These are phyloP conservation scores for Ciconia boyciana DNA, from an alignment of 2,113 vertebrate species.

Conservation along the genomic window DNA sequence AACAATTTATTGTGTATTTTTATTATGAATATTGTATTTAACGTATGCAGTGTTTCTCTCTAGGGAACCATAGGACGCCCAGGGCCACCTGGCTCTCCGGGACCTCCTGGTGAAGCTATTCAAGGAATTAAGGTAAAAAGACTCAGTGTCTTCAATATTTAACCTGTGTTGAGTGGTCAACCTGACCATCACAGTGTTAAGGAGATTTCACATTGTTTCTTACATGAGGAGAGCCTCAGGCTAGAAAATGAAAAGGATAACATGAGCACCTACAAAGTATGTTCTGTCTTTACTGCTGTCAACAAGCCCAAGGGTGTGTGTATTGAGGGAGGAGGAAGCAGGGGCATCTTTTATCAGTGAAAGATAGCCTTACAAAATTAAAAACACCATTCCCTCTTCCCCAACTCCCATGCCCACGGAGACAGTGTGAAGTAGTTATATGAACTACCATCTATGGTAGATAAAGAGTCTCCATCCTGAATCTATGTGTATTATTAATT, in stretches of 20 bases:
- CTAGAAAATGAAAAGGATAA: background rate
- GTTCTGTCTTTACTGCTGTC: background rate
- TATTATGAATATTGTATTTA: background rate
- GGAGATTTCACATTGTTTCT: background rate
- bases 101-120: slow-evolving; percentile 83
- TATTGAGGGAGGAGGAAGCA: background rate
- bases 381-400: background rate
- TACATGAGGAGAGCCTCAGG: background rate
- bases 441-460: background rate
- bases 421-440: background rate
- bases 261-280: background rate
- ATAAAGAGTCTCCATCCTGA: background rate
- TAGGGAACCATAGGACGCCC: slow-evolving; percentile 81
- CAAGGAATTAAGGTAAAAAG: slow-evolving; percentile 86
- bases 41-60: background rate
- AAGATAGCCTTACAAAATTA: background rate
- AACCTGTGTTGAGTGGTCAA: background rate
- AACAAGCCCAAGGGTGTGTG: background rate
- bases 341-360: background rate
- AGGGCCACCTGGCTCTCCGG: slow-evolving; percentile 78
- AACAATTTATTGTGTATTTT: background rate
- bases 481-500: background rate
- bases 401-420: background rate
- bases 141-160: background rate
- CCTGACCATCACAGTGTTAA: background rate